Evolutionary conservation across 2,113 vertebrate genomes (phyloP), one percentile per base, ranked within the genome.

Genomic region (Melanostigma gelatinosum): DNA sequence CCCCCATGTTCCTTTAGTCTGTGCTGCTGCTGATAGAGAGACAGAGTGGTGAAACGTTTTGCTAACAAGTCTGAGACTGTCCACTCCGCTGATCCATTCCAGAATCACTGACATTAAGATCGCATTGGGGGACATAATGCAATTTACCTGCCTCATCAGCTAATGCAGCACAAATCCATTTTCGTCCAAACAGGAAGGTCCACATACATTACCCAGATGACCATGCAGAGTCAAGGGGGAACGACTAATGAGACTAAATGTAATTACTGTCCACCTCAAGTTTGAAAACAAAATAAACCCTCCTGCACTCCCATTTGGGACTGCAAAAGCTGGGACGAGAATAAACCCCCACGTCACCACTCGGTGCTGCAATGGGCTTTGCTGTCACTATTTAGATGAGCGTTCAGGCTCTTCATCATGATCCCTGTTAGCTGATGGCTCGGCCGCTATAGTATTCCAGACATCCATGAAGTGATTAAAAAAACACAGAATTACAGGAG

Each of bases 151-250:
- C 91, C 89, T 95, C 94, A 95, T 96, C 94, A 94, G 93, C 94
- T 96, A 96, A 96, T 96, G 95, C 91, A 95, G 92, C 77, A 75
- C 89, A 95, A 95, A 95, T 96, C 93, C 91, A 91, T 94, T 95
- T 95, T 94, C 79, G 44, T 86, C 88, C 82, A 92, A 94, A 93
- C 91, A 90, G 91, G 92, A 93, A 93, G 90, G 88, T 79, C 93
- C 92, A 93, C 93, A 93, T 95, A 94, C 94, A 95, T 95, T 95
- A 95, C 89, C 93, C 88, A 94, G 93, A 95, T 95, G 91, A 93
- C 86, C 83, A 83, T 58, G 74, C 81, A 73, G 88, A 93, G 92
- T 94, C 93, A 91, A 86, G 91, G 88, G 91, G 87, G 89, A 68
- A 77, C 84, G 27, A 87, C 92, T 94, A 93, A 95, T 94, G 92